Conservation (phyloP, 2,888 invertebrate species). For the Perithous albicinctus region DNA sequence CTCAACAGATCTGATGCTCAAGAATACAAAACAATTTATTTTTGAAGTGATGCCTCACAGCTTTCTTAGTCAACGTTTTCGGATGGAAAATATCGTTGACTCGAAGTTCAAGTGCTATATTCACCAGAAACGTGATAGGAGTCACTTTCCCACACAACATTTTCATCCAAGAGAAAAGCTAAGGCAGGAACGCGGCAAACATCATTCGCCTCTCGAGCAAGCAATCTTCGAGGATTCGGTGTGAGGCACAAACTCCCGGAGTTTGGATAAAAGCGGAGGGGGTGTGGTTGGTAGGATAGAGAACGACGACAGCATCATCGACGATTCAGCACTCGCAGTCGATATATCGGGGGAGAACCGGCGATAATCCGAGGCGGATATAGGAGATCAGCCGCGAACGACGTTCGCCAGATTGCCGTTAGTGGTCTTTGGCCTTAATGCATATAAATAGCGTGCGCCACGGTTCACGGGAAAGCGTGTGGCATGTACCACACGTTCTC, state of each 20-base stretch:
- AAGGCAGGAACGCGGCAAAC: constrained; percentile 1
- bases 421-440: constrained; percentile 67
- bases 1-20: too few relatives aligned
- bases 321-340: constrained; percentile 41
- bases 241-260: constrained; percentile 13
- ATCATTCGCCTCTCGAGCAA: constrained; percentile 39
- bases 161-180: constrained; percentile 5
- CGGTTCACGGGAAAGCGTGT: constrained; percentile 34
- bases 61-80: not conserved
- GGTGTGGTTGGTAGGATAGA: constrained; percentile 27
- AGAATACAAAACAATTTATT: not conserved
- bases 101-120: constrained; percentile 16
- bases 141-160: constrained; percentile 15
- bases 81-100: not conserved
- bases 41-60: not conserved
- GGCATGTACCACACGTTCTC: constrained; percentile 4
- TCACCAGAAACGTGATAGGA: constrained; percentile 16
- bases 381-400: constrained; percentile 63
- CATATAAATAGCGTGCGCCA: constrained; percentile 63
- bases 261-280: constrained; percentile 32
- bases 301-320: constrained; percentile 48
- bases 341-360: constrained; percentile 28
- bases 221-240: constrained; percentile 33
- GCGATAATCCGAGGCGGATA: constrained; percentile 65
- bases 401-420: constrained; percentile 61